A percentile compares a stretch with the other conserved stretches of the same genome.
These are phyloP conservation scores for Taenioides sp. DNA, from an alignment of 2,797 vertebrate genomes.

Conservation along the genomic window DNA sequence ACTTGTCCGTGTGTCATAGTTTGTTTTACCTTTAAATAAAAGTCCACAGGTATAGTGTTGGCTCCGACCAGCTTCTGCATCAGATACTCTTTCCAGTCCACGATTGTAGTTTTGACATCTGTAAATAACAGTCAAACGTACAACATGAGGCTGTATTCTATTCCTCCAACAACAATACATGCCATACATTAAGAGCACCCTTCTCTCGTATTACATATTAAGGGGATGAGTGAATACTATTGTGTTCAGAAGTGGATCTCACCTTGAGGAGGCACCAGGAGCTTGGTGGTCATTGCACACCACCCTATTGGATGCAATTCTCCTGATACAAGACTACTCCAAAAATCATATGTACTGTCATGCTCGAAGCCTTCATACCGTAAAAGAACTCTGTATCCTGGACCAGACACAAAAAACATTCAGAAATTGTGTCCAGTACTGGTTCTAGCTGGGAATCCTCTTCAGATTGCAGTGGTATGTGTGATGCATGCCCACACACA, in stretches of 20 bases:
- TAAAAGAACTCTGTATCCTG: conserved; percentile 92
- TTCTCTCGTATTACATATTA: not conserved
- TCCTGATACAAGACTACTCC: conserved; percentile 90
- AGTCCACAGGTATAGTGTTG: conserved; percentile 91
- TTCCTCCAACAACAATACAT: no score
- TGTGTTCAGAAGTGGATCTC: conserved; percentile 41
- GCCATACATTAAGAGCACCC: not conserved
- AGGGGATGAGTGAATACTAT: not conserved
- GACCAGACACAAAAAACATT: not conserved
- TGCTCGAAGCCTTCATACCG: conserved; percentile 92
- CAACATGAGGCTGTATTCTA: no score
- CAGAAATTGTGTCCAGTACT: not conserved
- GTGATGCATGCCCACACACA: not conserved
- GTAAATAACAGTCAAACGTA: not conserved
- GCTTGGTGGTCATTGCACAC: conserved; percentile 94
- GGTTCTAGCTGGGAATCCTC: not conserved
- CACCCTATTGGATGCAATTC: conserved; percentile 95
- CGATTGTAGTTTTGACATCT: conserved; percentile 72
- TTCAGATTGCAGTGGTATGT: no score
- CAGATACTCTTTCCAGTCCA: conserved; percentile 91
- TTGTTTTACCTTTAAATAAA: conserved; percentile 87
- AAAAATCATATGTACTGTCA: conserved; percentile 87
- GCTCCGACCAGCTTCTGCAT: conserved; percentile 90
- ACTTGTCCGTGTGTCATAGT: not conserved
- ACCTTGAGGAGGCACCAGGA: conserved; percentile 94